Percentiles rank a stretch among this genome's conserved stretches.
Conservation (phyloP, 2,888 invertebrate species). For the Drosophila trichaetosa region DNA sequence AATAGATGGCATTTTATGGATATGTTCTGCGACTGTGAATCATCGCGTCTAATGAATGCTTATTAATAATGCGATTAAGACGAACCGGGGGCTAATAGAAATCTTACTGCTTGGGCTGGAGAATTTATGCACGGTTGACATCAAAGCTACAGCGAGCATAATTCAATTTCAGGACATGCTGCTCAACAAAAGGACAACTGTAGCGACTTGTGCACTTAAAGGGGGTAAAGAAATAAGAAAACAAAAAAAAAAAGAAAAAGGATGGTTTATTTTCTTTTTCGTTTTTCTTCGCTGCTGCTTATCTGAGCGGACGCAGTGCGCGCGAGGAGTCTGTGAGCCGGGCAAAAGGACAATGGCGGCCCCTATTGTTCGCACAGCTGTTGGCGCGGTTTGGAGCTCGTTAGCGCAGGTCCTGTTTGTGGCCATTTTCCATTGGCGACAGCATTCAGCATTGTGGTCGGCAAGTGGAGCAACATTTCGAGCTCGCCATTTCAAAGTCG, state of each 20-base stretch:
- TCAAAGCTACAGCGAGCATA: constrained; percentile 29
- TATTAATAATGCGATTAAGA: constrained; percentile 73
- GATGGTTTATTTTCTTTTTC: neutral
- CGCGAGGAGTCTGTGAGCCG: neutral
- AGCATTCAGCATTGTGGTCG: constrained; percentile 36
- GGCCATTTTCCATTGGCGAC: constrained; percentile 15
- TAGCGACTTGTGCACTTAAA: constrained; percentile 39
- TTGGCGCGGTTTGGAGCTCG: constrained; percentile 70
- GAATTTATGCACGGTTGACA: constrained; percentile 39
- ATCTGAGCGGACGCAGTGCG: constrained; percentile 31
- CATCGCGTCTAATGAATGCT: constrained; percentile 64
- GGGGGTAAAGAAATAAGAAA: constrained; percentile 6
- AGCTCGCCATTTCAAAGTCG: constrained; percentile 57
- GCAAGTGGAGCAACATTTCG: constrained; percentile 53
- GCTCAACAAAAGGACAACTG: constrained; percentile 37
- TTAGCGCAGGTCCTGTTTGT: constrained; percentile 51
- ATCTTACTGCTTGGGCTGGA: constrained; percentile 19
- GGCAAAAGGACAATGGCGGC: constrained; percentile 34
- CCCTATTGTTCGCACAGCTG: constrained; percentile 66
- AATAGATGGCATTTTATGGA: constrained; percentile 69
- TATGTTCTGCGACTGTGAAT: constrained; percentile 43
- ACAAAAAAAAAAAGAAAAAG: constrained; percentile 7
- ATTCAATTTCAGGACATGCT: constrained; percentile 42
- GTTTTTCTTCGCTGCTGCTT: constrained; percentile 29
- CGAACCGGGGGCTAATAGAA: constrained; percentile 19